Conservation (phyloP, 2,797 vertebrate species). For the Anguilla obscura region DNA sequence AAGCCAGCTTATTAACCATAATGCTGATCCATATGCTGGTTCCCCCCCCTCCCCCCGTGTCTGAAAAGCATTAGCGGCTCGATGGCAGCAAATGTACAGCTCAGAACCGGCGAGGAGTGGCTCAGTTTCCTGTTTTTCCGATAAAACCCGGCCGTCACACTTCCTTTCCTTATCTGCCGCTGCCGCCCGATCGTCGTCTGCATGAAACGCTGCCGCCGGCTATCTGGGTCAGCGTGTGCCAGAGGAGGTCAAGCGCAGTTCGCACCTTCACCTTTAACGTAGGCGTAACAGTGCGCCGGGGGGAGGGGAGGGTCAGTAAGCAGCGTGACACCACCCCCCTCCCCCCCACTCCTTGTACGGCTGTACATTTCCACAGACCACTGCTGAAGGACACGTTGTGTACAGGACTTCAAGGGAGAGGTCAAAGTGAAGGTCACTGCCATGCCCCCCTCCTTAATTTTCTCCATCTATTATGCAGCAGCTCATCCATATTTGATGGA, state of each 20-base stretch:
- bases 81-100: not conserved
- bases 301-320: not conserved
- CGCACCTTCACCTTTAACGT: not conserved
- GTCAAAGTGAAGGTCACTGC: not conserved
- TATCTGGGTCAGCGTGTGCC: not conserved
- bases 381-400: not conserved
- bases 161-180: not conserved
- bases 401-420: not conserved
- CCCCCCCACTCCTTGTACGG: no score
- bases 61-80: not conserved
- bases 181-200: not conserved
- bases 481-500: not conserved
- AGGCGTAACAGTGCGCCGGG: not conserved
- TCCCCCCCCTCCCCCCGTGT: not conserved
- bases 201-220: not conserved
- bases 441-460: not conserved
- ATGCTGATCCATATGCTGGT: not conserved
- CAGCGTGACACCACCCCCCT: not conserved
- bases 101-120: not conserved
- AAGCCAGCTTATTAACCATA: not conserved
- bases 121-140: not conserved
- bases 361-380: not conserved
- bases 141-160: not conserved
- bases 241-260: not conserved
- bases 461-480: not conserved